These are phyloP conservation scores for Etheostoma cragini DNA, from an alignment of 2,113 vertebrate genomes.

Conservation along the genomic window DNA sequence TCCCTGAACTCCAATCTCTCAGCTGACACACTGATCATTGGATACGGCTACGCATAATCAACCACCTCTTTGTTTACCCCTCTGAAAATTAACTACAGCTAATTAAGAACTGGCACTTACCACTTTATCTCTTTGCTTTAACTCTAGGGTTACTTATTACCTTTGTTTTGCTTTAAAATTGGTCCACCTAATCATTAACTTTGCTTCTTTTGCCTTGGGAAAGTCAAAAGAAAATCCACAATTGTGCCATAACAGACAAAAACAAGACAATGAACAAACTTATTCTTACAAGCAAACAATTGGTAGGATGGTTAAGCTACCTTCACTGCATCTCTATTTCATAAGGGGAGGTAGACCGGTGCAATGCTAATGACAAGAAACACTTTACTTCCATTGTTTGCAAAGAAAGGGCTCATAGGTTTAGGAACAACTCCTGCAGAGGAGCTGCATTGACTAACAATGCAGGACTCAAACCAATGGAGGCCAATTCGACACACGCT, in stretches of 20 bases:
- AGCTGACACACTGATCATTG: slow-evolving; percentile 30
- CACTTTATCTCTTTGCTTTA: slow-evolving; percentile 37
- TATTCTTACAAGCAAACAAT: slow-evolving; percentile 26
- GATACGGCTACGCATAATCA: slow-evolving; percentile 45
- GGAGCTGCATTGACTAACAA: slow-evolving; percentile 59
- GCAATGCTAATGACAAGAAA: slow-evolving; percentile 69
- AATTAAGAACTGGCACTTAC: slow-evolving; percentile 61
- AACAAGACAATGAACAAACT: slow-evolving; percentile 33
- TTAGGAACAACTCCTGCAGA: slow-evolving; percentile 57
- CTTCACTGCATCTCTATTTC: slow-evolving; percentile 32
- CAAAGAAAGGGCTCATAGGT: slow-evolving; percentile 39
- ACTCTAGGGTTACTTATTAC: slow-evolving; percentile 34
- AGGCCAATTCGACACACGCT: slow-evolving; percentile 29
- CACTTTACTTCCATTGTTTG: slow-evolving; percentile 64
- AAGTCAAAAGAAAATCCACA: slow-evolving; percentile 33
- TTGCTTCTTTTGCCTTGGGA: slow-evolving; percentile 42
- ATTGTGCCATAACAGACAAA: slow-evolving; percentile 25
- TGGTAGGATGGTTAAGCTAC: slow-evolving; percentile 13
- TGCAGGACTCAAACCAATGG: slow-evolving; percentile 22
- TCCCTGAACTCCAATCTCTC: slow-evolving; percentile 31
- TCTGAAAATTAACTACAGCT: slow-evolving; percentile 59
- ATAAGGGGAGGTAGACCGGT: slow-evolving; percentile 36
- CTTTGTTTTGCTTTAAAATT: slow-evolving; percentile 62
- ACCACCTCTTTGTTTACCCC: slow-evolving; percentile 50
- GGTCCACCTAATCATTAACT: slow-evolving; percentile 67